A percentile compares a stretch with the other conserved stretches of the same genome.
Evolutionary conservation across 1,140 invertebrate species (phyloP).

Genomic region (Nylanderia fulva): DNA sequence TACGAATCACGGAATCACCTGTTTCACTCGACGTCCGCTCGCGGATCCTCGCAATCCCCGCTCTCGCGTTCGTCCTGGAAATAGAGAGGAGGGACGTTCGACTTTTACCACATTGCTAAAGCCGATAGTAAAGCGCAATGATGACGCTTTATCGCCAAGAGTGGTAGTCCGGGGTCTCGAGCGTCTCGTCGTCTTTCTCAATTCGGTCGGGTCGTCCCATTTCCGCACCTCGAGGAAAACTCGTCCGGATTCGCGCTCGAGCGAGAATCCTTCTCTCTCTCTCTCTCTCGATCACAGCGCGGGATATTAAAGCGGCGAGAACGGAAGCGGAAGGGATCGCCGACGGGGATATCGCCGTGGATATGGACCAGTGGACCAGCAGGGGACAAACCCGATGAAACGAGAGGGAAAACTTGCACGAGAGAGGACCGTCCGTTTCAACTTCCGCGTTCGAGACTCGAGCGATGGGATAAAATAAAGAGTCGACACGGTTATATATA

Average conservation of each 20-base stretch:
- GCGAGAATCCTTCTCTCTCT: background rate
- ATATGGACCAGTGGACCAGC: background rate
- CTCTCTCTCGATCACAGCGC: background rate
- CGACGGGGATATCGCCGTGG: background rate
- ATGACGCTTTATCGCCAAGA: constrained; percentile 2
- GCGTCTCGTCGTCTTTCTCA: background rate
- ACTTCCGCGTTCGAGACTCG: constrained; percentile 22
- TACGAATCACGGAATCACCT: constrained; percentile 36
- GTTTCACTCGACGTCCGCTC: constrained; percentile 20
- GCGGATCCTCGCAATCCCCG: background rate
- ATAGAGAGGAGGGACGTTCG: constrained; percentile 1
- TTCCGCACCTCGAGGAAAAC: constrained; percentile 18
- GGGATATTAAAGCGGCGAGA: constrained; percentile 23
- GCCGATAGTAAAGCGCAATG: background rate
- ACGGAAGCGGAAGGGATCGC: constrained; percentile 19
- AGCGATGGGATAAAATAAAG: constrained; percentile 30
- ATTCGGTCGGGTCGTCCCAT: background rate
- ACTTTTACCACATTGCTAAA: background rate
- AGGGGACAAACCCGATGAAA: constrained; percentile 21
- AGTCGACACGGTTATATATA: constrained; percentile 10
- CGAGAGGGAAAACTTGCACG: constrained; percentile 36
- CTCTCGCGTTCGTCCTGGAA: constrained; percentile 41
- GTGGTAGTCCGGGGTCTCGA: background rate
- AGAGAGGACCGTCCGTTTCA: constrained; percentile 1
- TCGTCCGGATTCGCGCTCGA: constrained; percentile 1